Base-by-base conservation (phyloP, 1,140 invertebrate genomes). In the Rhyzopertha dominica region DNA sequence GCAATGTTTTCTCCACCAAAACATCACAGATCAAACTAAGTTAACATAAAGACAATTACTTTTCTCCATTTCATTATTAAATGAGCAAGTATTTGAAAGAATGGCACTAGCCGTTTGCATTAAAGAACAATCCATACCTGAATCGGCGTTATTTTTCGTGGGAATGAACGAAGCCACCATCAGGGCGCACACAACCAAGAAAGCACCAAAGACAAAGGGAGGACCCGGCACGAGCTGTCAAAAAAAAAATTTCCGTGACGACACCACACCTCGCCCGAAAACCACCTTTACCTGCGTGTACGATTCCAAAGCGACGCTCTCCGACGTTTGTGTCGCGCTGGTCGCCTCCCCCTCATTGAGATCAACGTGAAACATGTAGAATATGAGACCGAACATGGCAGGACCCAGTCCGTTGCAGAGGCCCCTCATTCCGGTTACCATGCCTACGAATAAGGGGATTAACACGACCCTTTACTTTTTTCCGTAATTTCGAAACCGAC, bases 331-430 rank as follows among this genome's bases (percentile, higher is more conserved):
- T 16, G 58, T 63, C 2, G 58, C 49, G 24, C 50, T 59, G 54
- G 13, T 40, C 45, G 34, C 56, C 5, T 61, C 56, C 4, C 53
- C 81, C 42, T 86, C 84, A 68, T 93, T 95, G 48, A 99, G 75
- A 76, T 99, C 92, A 43, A 99, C 95, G 69, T 98, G 90, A 70
- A 99, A 99, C 53, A 98, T 74, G 71, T 95, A 99, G 72, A 99
- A 99, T 56, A 99, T 94, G 41, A 99, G 82, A 16, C 97, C 97
- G 72, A 96, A 99, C 70, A 96, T 81, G 7, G 93, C 94, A 1
- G 94, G 94, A 2, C 94, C 94, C 12, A 97, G 71, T 2, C 91
- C 91, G 67, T 90, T 92, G 64, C 90, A 93, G 17, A 98, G 78
- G 9, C 95, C 94, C 52, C 95, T 72, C 78, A 95, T 92, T 20